Percentiles rank a stretch among this genome's conserved stretches.
Conservation (phyloP, 1,140 invertebrate genomes). For the Bombus picipes region DNA sequence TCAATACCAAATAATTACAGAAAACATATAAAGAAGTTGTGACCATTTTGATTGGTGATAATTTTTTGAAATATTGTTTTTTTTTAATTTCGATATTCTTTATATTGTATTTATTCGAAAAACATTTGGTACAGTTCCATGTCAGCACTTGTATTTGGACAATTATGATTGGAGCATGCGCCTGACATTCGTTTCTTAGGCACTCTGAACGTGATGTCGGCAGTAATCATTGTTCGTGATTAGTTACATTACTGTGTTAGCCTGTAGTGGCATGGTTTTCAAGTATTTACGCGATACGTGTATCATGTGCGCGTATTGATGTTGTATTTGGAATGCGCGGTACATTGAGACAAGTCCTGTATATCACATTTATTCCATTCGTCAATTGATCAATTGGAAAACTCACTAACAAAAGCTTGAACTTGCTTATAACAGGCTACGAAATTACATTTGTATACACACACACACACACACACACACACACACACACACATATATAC, state of each 20-base stretch:
- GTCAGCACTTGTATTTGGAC: slow-evolving; percentile 43
- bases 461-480: no score
- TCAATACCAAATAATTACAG: neutral
- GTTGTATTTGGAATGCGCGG: slow-evolving; percentile 35
- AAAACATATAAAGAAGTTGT: neutral
- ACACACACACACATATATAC: no score
- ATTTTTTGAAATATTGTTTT: neutral
- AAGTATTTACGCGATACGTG: slow-evolving; percentile 2
- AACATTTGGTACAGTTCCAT: slow-evolving; percentile 37
- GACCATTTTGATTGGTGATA: neutral
- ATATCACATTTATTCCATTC: slow-evolving; percentile 13
- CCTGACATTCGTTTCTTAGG: slow-evolving; percentile 50
- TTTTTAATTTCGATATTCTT: neutral
- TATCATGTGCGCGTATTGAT: slow-evolving; percentile 39
- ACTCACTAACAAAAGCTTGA: slow-evolving; percentile 28
- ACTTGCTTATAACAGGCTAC: slow-evolving; percentile 27
- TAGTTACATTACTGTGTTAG: slow-evolving; percentile 61
- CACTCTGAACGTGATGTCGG: slow-evolving; percentile 34
- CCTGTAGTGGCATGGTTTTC: slow-evolving; percentile 51
- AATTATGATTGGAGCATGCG: slow-evolving; percentile 48
- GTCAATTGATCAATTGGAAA: slow-evolving; percentile 56
- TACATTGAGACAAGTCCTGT: slow-evolving; percentile 1
- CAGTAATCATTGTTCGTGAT: slow-evolving; percentile 59
- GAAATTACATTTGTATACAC: slow-evolving; percentile 20
- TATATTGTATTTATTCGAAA: slow-evolving; percentile 11